Evolutionary conservation across 2,113 vertebrate species (phyloP).

Genomic region (Gnathonemus echidnorhynchus): DNA sequence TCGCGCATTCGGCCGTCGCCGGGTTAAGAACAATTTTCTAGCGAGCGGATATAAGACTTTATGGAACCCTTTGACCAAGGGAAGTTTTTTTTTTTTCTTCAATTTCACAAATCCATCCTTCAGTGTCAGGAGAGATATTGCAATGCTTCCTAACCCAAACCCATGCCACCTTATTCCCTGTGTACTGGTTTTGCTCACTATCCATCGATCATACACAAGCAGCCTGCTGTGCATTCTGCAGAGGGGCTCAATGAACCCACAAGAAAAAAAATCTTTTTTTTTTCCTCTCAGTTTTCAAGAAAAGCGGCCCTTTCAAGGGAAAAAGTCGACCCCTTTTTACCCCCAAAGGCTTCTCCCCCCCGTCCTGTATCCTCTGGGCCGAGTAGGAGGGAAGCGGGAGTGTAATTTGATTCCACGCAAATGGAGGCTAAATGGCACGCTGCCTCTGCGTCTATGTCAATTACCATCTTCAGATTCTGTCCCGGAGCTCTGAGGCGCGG

Average conservation of each 20-base stretch:
- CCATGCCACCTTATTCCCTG: background rate
- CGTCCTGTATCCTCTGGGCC: conserved; percentile 42
- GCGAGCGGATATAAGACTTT: background rate
- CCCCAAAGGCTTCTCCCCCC: conserved; percentile 41
- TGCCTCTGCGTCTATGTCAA: conserved; percentile 62
- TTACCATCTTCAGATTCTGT: conserved; percentile 65
- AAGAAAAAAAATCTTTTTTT: conserved; percentile 26
- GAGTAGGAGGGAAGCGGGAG: conserved; percentile 53
- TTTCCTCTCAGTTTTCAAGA: conserved; percentile 18
- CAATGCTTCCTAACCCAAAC: background rate
- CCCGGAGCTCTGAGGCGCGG: conserved; percentile 42
- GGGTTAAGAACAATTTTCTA: background rate
- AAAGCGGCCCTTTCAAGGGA: conserved; percentile 7
- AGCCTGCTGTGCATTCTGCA: background rate
- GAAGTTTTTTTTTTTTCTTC: background rate
- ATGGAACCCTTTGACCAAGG: background rate
- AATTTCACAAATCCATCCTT: background rate
- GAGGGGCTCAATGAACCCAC: background rate
- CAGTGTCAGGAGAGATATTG: conserved; percentile 7
- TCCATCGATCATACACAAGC: background rate
- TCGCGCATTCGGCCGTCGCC: background rate
- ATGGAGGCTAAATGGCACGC: conserved; percentile 60
- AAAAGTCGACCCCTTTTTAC: conserved; percentile 22
- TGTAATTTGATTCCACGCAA: conserved; percentile 68
- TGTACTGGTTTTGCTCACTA: background rate